Evolutionary conservation across 2,888 invertebrate species (phyloP).

Genomic region (Dynastes tityus): DNA sequence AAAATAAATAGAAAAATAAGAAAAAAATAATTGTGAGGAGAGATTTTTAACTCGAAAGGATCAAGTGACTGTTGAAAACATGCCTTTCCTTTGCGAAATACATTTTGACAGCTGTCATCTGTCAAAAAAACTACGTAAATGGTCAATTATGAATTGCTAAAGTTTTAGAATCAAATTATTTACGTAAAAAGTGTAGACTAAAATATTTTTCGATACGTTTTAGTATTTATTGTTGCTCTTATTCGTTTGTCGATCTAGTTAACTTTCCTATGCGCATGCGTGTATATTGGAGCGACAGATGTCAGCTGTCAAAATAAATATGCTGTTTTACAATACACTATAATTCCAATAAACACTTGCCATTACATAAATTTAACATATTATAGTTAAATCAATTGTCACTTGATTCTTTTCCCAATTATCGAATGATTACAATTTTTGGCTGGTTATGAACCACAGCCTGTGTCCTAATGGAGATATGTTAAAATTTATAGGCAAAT

Average conservation of each 20-base stretch:
- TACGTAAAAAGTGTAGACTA: background rate
- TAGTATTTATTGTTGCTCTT: background rate
- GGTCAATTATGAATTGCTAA: conserved; percentile 18
- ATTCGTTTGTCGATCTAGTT: background rate
- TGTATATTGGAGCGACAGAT: background rate
- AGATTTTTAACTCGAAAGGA: background rate
- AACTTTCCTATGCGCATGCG: background rate
- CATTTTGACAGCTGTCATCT: conserved; percentile 19
- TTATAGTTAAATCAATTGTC: background rate
- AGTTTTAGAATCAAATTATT: background rate
- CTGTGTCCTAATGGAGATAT: background rate
- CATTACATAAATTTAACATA: background rate
- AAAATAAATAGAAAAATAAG: background rate
- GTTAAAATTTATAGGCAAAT: background rate
- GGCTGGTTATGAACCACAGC: background rate
- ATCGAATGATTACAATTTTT: background rate
- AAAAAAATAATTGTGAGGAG: background rate
- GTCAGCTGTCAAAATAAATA: conserved; percentile 3
- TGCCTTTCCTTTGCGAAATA: background rate
- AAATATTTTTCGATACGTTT: conserved; percentile 26
- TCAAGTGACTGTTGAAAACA: background rate
- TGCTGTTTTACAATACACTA: background rate
- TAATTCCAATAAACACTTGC: background rate
- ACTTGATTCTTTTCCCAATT: background rate
- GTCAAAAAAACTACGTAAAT: background rate